phyloP scores from a whole-genome alignment of 1,140 invertebrate species.

The Platyura marginata region DNA sequence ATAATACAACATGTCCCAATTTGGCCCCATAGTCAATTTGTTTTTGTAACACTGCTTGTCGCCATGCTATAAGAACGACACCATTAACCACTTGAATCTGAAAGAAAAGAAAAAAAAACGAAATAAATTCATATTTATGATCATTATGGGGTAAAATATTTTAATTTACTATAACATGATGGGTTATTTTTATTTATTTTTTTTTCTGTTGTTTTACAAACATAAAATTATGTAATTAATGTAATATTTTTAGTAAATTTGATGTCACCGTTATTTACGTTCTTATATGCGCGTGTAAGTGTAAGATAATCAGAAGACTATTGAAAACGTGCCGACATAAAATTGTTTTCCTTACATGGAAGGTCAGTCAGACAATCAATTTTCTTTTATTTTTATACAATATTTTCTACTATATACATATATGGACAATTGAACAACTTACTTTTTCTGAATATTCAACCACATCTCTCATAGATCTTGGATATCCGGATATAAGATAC shows the following conservation, averaged over 20 bases:
- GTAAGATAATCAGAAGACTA: no score
- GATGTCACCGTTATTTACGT: no score
- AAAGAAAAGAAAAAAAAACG: slow-evolving; percentile 7
- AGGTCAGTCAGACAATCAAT: no score
- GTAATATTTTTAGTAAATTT: no score
- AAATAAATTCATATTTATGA: no score
- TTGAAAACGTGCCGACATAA: no score
- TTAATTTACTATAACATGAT: no score
- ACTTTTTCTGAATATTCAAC: slow-evolving; percentile 83
- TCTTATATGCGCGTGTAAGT: not conserved
- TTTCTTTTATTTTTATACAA: not conserved
- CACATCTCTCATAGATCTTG: slow-evolving; percentile 75
- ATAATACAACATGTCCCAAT: slow-evolving; percentile 68
- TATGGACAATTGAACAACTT: slow-evolving; percentile 9
- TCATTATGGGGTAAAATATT: no score
- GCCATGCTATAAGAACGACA: slow-evolving; percentile 68
- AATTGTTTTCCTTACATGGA: no score
- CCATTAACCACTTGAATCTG: slow-evolving; percentile 76
- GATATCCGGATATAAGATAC: slow-evolving; percentile 91
- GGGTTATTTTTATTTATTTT: no score
- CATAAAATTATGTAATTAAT: no score
- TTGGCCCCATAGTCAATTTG: slow-evolving; percentile 80
- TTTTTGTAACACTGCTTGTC: slow-evolving; percentile 60
- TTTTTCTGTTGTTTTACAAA: no score
- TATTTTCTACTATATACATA: not conserved